A percentile compares a stretch with the other conserved stretches of the same genome.
Conservation (phyloP, 1,140 invertebrate genomes). For the Aricia agestis region DNA sequence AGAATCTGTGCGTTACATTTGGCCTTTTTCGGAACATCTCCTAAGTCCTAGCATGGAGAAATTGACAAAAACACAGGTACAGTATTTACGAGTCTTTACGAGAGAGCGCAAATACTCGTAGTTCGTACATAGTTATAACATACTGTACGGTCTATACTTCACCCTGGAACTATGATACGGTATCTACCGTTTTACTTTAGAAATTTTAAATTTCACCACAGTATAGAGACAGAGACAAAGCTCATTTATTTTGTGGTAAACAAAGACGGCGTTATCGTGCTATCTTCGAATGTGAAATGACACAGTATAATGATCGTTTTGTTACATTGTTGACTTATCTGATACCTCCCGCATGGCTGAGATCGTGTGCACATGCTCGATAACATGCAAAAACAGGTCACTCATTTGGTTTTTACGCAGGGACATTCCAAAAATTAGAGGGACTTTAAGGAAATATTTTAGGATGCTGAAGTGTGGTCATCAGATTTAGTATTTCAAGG, state of each 20-base stretch:
- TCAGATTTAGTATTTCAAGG: too few species aligned
- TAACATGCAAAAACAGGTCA: neutral
- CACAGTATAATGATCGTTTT: neutral
- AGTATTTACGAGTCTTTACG: too few species aligned
- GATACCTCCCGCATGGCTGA: constrained; percentile 1
- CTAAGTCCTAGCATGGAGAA: neutral
- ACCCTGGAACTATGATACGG: too few species aligned
- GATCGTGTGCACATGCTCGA: neutral
- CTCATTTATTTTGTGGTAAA: constrained; percentile 6
- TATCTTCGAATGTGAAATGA: neutral
- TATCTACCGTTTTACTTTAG: neutral
- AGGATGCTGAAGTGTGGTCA: too few species aligned
- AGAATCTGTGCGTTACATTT: too few species aligned
- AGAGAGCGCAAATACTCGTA: too few species aligned
- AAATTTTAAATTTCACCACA: neutral
- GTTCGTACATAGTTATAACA: too few species aligned
- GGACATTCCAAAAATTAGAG: neutral
- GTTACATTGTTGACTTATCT: neutral
- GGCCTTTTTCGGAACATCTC: neutral
- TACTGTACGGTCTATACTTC: too few species aligned
- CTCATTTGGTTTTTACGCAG: neutral
- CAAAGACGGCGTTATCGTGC: neutral
- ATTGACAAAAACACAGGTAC: too few species aligned
- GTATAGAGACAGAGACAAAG: neutral
- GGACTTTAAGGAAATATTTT: neutral